phyloP scores from a whole-genome alignment of 53 echinoderm and acorn worm species.

The Paelopatides confundens region DNA sequence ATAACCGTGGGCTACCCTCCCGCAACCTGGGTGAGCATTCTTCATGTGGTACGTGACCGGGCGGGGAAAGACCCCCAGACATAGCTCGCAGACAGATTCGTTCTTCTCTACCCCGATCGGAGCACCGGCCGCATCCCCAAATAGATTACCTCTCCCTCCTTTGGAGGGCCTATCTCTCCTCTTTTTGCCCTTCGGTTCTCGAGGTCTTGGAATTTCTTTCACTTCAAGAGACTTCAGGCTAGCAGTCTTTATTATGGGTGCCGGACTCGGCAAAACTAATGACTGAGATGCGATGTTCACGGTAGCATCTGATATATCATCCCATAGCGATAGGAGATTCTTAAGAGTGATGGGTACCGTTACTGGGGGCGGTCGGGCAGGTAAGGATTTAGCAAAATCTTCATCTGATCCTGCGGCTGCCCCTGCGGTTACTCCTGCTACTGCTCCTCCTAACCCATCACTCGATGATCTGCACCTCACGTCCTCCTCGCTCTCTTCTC shows the following conservation, averaged over 20 bases:
- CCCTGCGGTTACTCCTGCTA: no score
- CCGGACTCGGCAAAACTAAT: slow-evolving; percentile 90
- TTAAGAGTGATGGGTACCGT: slow-evolving; percentile 86
- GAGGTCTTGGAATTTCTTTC: slow-evolving; percentile 69
- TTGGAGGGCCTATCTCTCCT: slow-evolving; percentile 84
- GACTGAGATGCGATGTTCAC: slow-evolving; percentile 91
- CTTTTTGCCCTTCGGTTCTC: slow-evolving; percentile 87
- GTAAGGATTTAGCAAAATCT: slow-evolving; percentile 45
- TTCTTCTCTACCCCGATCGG: slow-evolving; percentile 81
- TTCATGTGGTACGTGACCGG: slow-evolving; percentile 99
- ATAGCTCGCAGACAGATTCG: slow-evolving; percentile 88
- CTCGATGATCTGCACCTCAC: not conserved
- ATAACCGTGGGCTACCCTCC: slow-evolving; percentile 86
- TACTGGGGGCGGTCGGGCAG: not conserved
- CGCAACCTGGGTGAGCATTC: slow-evolving; percentile 92
- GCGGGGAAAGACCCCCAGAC: slow-evolving; percentile 87
- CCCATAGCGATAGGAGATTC: slow-evolving; percentile 92
- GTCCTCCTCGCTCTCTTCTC: not conserved
- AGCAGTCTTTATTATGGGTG: slow-evolving; percentile 83
- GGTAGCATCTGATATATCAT: slow-evolving; percentile 86
- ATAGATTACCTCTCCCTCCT: slow-evolving; percentile 94
- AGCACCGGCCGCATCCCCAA: slow-evolving; percentile 92
- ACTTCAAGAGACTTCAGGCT: slow-evolving; percentile 77
- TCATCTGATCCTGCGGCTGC: slow-evolving; percentile 59
- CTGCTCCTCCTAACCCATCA: not conserved